A percentile compares a stretch with the other conserved stretches of the same genome.
Evolutionary conservation across 2,113 vertebrate genomes (phyloP).

Genomic region (Oreotragus oreotragus): DNA sequence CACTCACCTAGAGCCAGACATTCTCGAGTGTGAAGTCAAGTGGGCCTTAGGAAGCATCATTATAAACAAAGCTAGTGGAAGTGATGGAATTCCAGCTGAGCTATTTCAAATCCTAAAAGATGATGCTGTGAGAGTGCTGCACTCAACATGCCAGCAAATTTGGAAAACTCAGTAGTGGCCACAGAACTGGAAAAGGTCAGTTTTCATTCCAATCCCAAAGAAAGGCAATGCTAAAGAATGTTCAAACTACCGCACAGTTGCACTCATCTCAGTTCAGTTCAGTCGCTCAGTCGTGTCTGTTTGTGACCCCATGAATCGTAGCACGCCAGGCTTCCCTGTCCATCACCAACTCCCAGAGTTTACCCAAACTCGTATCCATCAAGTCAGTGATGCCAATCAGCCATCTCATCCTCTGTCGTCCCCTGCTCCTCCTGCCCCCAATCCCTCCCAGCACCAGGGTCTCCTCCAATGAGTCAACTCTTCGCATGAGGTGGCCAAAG

Average conservation of each 20-base stretch:
- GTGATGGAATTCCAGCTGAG: background rate
- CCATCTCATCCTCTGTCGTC: too few relatives aligned
- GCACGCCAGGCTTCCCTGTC: too few relatives aligned
- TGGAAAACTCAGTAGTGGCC: background rate
- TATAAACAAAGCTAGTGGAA: background rate
- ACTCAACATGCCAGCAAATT: background rate
- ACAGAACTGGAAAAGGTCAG: background rate
- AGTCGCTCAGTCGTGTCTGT: too few relatives aligned
- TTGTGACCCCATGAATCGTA: too few relatives aligned
- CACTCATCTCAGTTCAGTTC: background rate
- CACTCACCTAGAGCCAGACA: background rate
- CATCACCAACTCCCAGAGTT: too few relatives aligned
- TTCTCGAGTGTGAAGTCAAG: background rate
- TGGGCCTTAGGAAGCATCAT: background rate
- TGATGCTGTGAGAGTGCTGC: background rate
- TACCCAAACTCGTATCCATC: too few relatives aligned
- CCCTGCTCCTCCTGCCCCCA: too few relatives aligned
- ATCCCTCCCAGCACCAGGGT: too few relatives aligned
- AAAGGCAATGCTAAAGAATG: background rate
- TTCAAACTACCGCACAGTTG: background rate
- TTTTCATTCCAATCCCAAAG: background rate
- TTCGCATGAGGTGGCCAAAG: too few relatives aligned
- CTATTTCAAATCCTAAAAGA: background rate
- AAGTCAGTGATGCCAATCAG: too few relatives aligned
- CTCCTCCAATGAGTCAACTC: too few relatives aligned